phyloP scores from a whole-genome alignment of 2,888 invertebrate species.

The Mesorhabditis sp. region DNA sequence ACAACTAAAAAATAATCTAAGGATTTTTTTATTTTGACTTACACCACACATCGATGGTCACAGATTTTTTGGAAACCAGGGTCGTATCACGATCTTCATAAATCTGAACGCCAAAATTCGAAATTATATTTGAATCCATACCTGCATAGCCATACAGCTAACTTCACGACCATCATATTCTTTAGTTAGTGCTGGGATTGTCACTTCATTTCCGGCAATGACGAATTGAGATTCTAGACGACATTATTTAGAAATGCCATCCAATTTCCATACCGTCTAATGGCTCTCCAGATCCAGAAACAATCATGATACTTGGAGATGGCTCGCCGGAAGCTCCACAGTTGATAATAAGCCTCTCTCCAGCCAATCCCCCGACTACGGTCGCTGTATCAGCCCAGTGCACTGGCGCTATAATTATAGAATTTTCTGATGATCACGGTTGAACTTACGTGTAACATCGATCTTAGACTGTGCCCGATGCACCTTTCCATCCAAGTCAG shows the following conservation, averaged over 20 bases:
- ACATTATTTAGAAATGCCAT: constrained; percentile 9
- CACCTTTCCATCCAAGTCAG: neutral
- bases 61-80: constrained; percentile 24
- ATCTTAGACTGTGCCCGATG: neutral
- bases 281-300: constrained; percentile 40
- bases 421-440: neutral
- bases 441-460: constrained; percentile 10
- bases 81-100: constrained; percentile 9
- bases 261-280: constrained; percentile 25
- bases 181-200: constrained; percentile 36
- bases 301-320: constrained; percentile 35
- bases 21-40: constrained; percentile 14
- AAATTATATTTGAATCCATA: neutral
- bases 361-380: constrained; percentile 39
- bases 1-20: constrained; percentile 23
- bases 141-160: constrained; percentile 16
- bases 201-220: constrained; percentile 40
- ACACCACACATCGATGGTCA: constrained; percentile 44
- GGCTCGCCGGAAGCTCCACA: constrained; percentile 37
- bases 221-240: constrained; percentile 26
- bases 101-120: neutral
- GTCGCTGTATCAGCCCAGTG: constrained; percentile 37
- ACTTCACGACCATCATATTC: constrained; percentile 26
- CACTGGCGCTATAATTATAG: constrained; percentile 18
- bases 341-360: constrained; percentile 48